phyloP scores from a whole-genome alignment of 2,888 invertebrate species.

The Melanophora roralis region DNA sequence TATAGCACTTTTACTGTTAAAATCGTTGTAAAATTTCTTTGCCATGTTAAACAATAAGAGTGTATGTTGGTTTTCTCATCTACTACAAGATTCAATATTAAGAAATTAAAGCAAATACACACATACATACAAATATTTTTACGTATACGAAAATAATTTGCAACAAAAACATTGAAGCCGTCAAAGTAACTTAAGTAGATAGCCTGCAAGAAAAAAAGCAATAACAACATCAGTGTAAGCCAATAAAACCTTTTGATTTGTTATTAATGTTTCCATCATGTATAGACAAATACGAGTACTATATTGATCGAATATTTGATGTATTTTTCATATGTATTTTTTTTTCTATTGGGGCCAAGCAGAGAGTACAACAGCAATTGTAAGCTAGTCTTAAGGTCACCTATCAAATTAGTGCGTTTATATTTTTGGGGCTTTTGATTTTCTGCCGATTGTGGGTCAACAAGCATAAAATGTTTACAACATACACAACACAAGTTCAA shows the following conservation, averaged over 20 bases:
- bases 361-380: not conserved
- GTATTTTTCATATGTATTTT: conserved; percentile 4
- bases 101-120: conserved; percentile 43
- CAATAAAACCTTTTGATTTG: conserved; percentile 57
- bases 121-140: no score
- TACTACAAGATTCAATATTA: conserved; percentile 36
- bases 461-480: no score
- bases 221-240: conserved; percentile 35
- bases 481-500: conserved; percentile 1
- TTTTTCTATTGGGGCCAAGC: conserved; percentile 49
- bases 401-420: conserved; percentile 61
- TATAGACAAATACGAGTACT: conserved; percentile 42
- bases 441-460: conserved; percentile 63
- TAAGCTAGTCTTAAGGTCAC: conserved; percentile 40
- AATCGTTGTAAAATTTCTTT: conserved; percentile 47
- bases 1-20: conserved; percentile 70
- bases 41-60: not conserved
- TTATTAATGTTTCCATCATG: conserved; percentile 55
- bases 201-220: conserved; percentile 8
- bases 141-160: not conserved
- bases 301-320: conserved; percentile 46
- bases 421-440: conserved; percentile 58
- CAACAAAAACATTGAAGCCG: not conserved
- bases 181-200: conserved; percentile 7
- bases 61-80: not conserved